A percentile compares a stretch with the other conserved stretches of the same genome.
These are phyloP conservation scores for Eumeta japonica DNA, from an alignment of 1,140 invertebrate species.

Conservation along the genomic window DNA sequence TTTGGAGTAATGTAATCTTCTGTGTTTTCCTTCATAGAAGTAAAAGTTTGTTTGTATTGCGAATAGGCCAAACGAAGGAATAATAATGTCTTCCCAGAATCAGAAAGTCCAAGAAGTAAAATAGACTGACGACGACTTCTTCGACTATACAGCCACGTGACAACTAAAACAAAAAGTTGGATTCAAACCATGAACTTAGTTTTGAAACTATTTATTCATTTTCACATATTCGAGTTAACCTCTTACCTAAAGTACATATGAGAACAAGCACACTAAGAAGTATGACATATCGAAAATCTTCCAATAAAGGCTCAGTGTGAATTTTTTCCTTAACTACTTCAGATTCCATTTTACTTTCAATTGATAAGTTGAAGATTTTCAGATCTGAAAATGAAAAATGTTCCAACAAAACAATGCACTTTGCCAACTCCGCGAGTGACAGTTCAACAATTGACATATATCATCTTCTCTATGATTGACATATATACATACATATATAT, in stretches of 20 bases:
- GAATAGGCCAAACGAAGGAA: constrained; percentile 72
- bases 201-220: too few relatives aligned
- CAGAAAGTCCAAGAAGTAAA: constrained; percentile 78
- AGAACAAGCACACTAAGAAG: constrained; percentile 40
- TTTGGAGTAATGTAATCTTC: constrained; percentile 62
- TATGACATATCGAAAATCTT: constrained; percentile 48
- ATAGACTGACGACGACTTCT: constrained; percentile 63
- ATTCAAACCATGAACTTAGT: not conserved
- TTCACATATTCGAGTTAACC: not conserved
- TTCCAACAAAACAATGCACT: too few relatives aligned
- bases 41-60: constrained; percentile 74
- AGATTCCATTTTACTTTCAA: constrained; percentile 29
- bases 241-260: constrained; percentile 38
- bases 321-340: constrained; percentile 49
- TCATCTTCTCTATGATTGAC: too few relatives aligned
- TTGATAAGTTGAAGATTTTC: not conserved
- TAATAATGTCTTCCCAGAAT: constrained; percentile 84
- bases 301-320: constrained; percentile 41
- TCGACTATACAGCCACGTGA: constrained; percentile 60
- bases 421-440: too few relatives aligned
- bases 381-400: too few relatives aligned
- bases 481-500: too few relatives aligned
- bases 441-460: too few relatives aligned
- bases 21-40: constrained; percentile 82
- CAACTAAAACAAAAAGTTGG: constrained; percentile 42